These are phyloP conservation scores for Sarcoramphus papa DNA, from an alignment of 2,797 vertebrate species.

Conservation along the genomic window DNA sequence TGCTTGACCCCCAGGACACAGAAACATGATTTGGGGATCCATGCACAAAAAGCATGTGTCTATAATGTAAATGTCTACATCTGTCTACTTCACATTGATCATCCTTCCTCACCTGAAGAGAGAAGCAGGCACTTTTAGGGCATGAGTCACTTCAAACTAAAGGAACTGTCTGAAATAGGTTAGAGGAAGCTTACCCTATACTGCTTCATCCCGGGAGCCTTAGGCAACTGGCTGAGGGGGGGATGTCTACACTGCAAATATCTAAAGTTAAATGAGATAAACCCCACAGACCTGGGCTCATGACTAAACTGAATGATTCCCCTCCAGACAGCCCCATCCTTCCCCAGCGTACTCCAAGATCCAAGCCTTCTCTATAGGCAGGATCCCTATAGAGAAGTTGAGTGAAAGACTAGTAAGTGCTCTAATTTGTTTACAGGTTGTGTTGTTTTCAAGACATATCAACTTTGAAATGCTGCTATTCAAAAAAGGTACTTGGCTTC, in stretches of 20 bases:
- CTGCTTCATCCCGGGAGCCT: neutral
- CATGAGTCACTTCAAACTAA: neutral
- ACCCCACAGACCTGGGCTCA: neutral
- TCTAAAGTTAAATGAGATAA: neutral
- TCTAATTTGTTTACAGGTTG: neutral
- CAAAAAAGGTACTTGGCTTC: neutral
- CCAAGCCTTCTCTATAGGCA: neutral
- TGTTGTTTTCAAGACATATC: neutral
- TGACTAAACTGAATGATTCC: neutral
- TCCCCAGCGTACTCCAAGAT: neutral
- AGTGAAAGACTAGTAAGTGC: neutral
- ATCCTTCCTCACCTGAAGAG: neutral
- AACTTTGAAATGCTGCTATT: neutral
- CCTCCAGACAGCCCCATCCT: neutral
- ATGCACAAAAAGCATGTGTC: neutral
- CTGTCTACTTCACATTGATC: neutral
- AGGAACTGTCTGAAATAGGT: neutral
- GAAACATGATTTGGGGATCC: neutral
- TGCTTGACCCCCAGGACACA: neutral
- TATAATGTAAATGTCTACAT: neutral
- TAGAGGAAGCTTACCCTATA: neutral
- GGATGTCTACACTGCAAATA: neutral
- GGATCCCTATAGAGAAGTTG: neutral
- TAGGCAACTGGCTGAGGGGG: neutral
- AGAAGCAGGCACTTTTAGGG: neutral